A percentile compares a stretch with the other conserved stretches of the same genome.
Evolutionary conservation across 2,797 vertebrate species (phyloP).

Genomic region (Echiichthys vipera): DNA sequence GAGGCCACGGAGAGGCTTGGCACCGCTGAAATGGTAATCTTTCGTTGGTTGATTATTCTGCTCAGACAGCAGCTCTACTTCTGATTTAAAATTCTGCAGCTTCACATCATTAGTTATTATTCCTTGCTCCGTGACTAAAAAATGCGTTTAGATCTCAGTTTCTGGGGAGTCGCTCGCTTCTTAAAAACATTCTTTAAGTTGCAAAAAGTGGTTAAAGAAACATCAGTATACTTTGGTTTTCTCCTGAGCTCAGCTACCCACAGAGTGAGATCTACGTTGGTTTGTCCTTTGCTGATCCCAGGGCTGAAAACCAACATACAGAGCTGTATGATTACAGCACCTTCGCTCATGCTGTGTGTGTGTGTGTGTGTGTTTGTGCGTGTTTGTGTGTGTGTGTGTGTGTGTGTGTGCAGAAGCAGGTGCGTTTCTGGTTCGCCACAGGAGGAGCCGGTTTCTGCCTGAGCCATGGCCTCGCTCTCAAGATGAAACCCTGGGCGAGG

Average conservation of each 20-base stretch:
- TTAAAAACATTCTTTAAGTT: neutral
- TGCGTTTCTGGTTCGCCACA: constrained; percentile 98
- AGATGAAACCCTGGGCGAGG: constrained; percentile 99
- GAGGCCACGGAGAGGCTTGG: constrained; percentile 89
- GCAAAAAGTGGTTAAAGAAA: neutral
- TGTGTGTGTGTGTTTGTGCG: neutral
- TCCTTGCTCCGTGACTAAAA: neutral
- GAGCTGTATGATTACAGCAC: neutral
- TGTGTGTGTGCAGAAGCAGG: constrained; percentile 77
- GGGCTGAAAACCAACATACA: neutral
- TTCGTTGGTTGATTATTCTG: neutral
- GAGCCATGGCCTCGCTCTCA: constrained; percentile 93
- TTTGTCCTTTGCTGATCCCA: neutral
- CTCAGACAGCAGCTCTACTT: neutral
- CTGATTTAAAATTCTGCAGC: neutral
- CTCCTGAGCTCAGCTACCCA: neutral
- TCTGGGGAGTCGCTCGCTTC: too few species aligned
- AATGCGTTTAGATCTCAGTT: too few species aligned
- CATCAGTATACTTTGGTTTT: neutral
- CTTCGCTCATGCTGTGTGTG: neutral
- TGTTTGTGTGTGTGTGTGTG: constrained; percentile 7
- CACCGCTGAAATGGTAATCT: constrained; percentile 84
- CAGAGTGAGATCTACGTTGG: neutral
- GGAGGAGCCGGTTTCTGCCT: constrained; percentile 98
- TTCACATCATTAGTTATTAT: fast-evolving